phyloP scores from a whole-genome alignment of 2,888 invertebrate species.

The Calameuta filiformis region DNA sequence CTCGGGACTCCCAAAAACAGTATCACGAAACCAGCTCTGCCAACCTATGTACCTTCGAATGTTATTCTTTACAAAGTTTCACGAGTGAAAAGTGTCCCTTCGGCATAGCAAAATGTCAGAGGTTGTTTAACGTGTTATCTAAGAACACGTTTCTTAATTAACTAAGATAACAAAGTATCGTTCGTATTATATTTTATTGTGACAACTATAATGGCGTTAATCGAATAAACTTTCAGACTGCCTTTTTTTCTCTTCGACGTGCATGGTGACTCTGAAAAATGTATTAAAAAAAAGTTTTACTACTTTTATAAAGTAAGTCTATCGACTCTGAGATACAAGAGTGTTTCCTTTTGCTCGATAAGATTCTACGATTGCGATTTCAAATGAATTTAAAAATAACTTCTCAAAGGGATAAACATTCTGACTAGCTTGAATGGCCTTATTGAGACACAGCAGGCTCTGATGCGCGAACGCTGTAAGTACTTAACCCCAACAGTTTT shows the following conservation, averaged over 20 bases:
- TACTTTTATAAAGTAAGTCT: not conserved
- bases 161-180: not conserved
- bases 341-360: not conserved
- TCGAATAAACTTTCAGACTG: not conserved
- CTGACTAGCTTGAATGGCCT: conserved; percentile 20
- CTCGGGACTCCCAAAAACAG: not conserved
- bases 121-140: not conserved
- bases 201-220: not conserved
- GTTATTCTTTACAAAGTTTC: not conserved
- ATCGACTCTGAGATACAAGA: not conserved
- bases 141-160: not conserved
- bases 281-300: not conserved
- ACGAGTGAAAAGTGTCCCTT: not conserved
- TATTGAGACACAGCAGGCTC: conserved; percentile 50
- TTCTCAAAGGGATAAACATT: not conserved
- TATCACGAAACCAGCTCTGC: not conserved
- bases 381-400: conserved; percentile 3
- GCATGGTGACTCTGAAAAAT: not conserved
- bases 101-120: not conserved
- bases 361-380: not conserved
- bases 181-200: not conserved
- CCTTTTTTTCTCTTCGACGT: not conserved
- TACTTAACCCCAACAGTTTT: conserved; percentile 48
- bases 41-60: not conserved
- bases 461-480: conserved; percentile 55